These are phyloP conservation scores for Otus sunia DNA, from an alignment of 2,113 vertebrate species.

Conservation along the genomic window DNA sequence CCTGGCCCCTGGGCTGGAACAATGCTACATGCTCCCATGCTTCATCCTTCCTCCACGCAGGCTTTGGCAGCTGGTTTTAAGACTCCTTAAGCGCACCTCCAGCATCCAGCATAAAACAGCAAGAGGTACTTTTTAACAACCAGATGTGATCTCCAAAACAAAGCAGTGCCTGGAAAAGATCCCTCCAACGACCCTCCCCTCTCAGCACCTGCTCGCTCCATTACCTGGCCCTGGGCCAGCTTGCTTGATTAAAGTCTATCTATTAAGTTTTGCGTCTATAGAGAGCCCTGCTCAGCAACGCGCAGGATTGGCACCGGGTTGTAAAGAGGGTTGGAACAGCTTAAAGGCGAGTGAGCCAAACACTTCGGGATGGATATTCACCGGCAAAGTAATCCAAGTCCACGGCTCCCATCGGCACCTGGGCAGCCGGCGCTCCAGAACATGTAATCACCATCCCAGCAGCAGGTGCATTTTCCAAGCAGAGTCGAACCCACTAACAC, in stretches of 20 bases:
- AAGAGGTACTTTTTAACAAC: conserved; percentile 23
- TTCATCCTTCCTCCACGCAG: conserved; percentile 21
- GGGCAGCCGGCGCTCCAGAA: conserved; percentile 46
- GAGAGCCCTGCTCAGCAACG: not conserved
- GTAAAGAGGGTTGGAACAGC: conserved; percentile 41
- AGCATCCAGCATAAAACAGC: not conserved
- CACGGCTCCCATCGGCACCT: conserved; percentile 46
- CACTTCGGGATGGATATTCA: conserved; percentile 48
- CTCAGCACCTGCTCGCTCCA: conserved; percentile 45
- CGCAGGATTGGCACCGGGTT: conserved; percentile 14
- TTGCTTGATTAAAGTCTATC: conserved; percentile 51
- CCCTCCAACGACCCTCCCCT: not conserved
- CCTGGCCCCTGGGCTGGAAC: conserved; percentile 40
- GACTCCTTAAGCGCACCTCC: conserved; percentile 18
- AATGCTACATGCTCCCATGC: conserved; percentile 32
- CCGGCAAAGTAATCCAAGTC: conserved; percentile 50
- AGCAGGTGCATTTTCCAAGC: conserved; percentile 56
- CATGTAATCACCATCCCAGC: not conserved
- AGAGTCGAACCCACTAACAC: not conserved
- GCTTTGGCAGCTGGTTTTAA: conserved; percentile 39
- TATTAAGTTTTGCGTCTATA: conserved; percentile 20
- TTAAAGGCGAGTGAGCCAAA: conserved; percentile 46
- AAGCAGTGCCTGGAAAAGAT: not conserved
- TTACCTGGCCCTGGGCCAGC: conserved; percentile 20
- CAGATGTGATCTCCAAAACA: conserved; percentile 46